Base-by-base conservation (phyloP, 2,888 invertebrate species). In the Rhogogaster chlorosoma region DNA sequence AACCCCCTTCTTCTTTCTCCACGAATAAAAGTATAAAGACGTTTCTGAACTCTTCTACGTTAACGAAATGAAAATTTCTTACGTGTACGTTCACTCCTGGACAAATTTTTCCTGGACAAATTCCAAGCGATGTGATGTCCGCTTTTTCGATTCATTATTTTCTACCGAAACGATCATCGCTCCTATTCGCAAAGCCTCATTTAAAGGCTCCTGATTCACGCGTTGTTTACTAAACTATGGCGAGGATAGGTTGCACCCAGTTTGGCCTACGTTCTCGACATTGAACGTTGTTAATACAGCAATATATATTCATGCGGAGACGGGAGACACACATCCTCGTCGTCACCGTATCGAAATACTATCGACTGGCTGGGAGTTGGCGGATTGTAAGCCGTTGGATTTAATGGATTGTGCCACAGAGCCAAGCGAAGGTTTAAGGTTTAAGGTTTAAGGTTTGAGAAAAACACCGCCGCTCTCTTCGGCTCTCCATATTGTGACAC, bases 241-340 rank as follows among this genome's bases (percentile, higher is more conserved):
- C 38, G 38, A 73, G 29, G 67, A 32, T 67, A 29, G 67, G 67
- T 67, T 67, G 26, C 29, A 67, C 15, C 4, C 32, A 32, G 32
- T 67, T 32, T 67, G 15, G 32, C 67, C 67, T 29, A 10, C 67
- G 32, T 32, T 32, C 67, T 42, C 22, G 73, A 73, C 73, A 42
- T 29, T 9, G 77, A 49, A 77, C 29, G 49, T 77, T 80, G 49
- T 32, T 82, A 85, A 85, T 83, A 85, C 82, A 73, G 71, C 85
- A 80, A 85, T 80, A 67, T 83, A 83, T 85, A 85, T 85, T 85
- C 82, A 85, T 85, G 82, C 42, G 82, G 67, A 70, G 67, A 80
- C 77, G 61, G 26, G 38, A 61, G 38, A 61, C 49, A 77, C 53
- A 49, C 53, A 77, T 53, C 29, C 18, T 36, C 29, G 29, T 29